Base-by-base conservation (phyloP, 2,797 vertebrate genomes). In the Anisognathus igniventris region DNA sequence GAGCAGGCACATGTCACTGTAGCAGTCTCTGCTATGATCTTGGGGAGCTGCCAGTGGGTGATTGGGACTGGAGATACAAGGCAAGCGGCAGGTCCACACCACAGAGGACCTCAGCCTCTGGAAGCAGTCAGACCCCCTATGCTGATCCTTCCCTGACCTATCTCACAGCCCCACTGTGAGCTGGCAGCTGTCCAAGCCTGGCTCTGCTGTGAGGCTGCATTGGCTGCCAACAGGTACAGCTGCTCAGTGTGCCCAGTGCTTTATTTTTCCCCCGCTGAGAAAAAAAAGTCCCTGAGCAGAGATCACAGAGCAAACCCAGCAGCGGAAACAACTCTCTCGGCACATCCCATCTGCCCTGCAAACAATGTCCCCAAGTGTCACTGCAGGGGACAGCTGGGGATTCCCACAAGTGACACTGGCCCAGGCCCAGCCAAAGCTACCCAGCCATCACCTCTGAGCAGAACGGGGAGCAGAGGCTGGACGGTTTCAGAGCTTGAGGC, bases 151-250 rank as follows among this genome's bases (percentile, higher is more conserved):
- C 44, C 45, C 33, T 77, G 65, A 19, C 66, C 37, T 60, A 54
- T 70, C 20, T 51, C 37, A 28, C 27, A 56, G 64, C 33, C 50
- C 12, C 56, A 56, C 31, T 8, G 23, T 5, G 27, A 54, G 56
- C 60, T 48, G 65, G 80, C 17, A 8, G 65, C 31, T 20, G 3
- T 27, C 54, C 19, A 16, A 31, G 72, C 50, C 72, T 58, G 15
- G 22, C 21, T 68, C 39, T 0, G 1, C 44, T 4, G 2, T 9
- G 28, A 78, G 35, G 42, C 45, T 44, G 54, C 3, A 5, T 0
- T n/a, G 22, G 54, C 71, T 73, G 78, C 61, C 75, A 83, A 60
- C 19, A 73, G 60, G 35, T 54, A 79, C 0, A 2, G 54, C 77
- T 66, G 44, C 40, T 62, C 75, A 62, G 23, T 0, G 0, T 47